Evolutionary conservation across 1,140 invertebrate genomes (phyloP).

Genomic region (Colletes latitarsis): DNA sequence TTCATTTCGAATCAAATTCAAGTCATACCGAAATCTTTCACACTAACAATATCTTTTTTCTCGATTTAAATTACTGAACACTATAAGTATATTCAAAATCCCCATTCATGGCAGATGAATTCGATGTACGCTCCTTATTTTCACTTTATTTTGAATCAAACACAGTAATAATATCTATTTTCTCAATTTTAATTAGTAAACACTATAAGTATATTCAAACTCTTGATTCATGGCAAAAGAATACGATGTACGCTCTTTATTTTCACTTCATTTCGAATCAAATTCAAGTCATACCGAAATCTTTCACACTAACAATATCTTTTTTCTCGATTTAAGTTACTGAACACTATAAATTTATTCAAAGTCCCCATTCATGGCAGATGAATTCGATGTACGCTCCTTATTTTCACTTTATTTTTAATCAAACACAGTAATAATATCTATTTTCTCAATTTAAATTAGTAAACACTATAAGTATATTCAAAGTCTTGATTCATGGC

Average conservation of each 20-base stretch:
- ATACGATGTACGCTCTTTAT: background rate
- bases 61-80: too few relatives aligned
- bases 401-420: background rate
- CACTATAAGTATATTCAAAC: too few relatives aligned
- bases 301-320: background rate
- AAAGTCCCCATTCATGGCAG: background rate
- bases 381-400: background rate
- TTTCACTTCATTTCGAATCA: background rate
- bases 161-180: too few relatives aligned
- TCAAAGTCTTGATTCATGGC: background rate
- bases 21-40: background rate
- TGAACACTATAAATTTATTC: too few relatives aligned
- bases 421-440: constrained; percentile 7
- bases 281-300: background rate
- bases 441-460: too few relatives aligned
- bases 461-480: too few relatives aligned
- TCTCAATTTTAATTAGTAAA: too few relatives aligned
- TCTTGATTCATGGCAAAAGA: background rate
- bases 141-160: background rate
- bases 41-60: background rate
- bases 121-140: background rate
- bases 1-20: background rate
- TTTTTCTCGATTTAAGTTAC: too few relatives aligned
- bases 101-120: background rate
- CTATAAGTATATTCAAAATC: too few relatives aligned